Percentiles rank a stretch among this genome's conserved stretches.
Conservation (phyloP, 2,113 vertebrate genomes). For the Fulmarus glacialis region DNA sequence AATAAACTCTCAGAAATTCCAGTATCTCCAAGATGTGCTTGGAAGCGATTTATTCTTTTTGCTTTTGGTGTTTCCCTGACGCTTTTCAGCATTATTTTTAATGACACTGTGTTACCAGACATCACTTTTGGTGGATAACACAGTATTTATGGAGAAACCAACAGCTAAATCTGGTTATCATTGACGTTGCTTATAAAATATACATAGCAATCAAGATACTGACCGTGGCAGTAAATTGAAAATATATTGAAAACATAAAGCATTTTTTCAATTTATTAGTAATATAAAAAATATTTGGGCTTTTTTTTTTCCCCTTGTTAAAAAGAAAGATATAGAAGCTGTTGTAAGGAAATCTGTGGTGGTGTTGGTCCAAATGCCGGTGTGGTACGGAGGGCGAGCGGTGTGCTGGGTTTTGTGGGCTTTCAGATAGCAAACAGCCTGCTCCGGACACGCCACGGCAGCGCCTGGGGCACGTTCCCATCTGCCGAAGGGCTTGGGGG, state of each 20-base stretch:
- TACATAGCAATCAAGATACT: conserved; percentile 28
- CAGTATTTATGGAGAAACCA: conserved; percentile 9
- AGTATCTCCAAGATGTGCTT: background rate
- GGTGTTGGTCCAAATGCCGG: background rate
- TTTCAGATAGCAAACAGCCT: background rate
- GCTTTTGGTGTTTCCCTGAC: background rate
- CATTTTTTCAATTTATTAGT: conserved; percentile 57
- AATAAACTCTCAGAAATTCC: background rate
- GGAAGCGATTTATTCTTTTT: background rate
- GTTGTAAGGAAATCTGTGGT: background rate
- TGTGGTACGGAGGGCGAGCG: fast-evolving
- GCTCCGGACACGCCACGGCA: fast-evolving
- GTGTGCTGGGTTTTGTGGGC: background rate
- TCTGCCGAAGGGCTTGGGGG: background rate
- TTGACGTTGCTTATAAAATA: conserved; percentile 54
- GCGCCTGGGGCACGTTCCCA: background rate
- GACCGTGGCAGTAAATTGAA: conserved; percentile 46
- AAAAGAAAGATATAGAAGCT: conserved; percentile 7
- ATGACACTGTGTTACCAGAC: background rate
- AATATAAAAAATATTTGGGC: background rate
- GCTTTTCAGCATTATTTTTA: background rate
- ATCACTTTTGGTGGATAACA: conserved; percentile 20
- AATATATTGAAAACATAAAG: conserved; percentile 70
- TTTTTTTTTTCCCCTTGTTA: background rate
- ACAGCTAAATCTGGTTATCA: conserved; percentile 59